A percentile compares a stretch with the other conserved stretches of the same genome.
Conservation (phyloP, 1,140 invertebrate genomes). For the Zaprionus taronus region DNA sequence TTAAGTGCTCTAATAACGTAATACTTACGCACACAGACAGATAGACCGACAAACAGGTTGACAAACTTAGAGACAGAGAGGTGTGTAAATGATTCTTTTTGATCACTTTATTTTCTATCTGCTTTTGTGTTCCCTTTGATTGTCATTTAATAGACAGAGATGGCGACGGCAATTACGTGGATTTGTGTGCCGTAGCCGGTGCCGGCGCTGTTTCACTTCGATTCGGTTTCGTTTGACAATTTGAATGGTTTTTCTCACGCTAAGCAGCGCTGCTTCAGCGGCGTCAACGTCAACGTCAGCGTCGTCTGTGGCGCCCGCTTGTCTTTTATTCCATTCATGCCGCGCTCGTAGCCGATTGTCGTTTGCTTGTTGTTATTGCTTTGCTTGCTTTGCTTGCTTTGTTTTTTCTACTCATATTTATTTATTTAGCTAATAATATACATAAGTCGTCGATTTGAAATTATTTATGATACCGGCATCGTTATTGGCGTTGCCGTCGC, state of each 20-base stretch:
- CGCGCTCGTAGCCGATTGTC: conserved; percentile 56
- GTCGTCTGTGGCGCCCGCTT: conserved; percentile 48
- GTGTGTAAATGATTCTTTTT: conserved; percentile 11
- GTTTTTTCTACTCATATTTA: conserved; percentile 62
- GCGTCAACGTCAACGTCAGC: conserved; percentile 15
- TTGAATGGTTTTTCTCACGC: conserved; percentile 80
- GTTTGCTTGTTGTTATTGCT: conserved; percentile 56
- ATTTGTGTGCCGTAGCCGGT: conserved; percentile 14
- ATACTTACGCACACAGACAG: not conserved
- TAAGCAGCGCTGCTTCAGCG: conserved; percentile 60
- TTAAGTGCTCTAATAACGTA: not conserved
- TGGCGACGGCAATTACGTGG: conserved; percentile 59
- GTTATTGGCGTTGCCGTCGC: conserved; percentile 20
- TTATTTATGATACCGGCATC: conserved; percentile 80
- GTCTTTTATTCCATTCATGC: conserved; percentile 78
- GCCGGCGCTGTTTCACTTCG: conserved; percentile 6
- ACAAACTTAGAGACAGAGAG: not conserved
- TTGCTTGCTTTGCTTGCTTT: conserved; percentile 47
- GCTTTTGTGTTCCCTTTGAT: conserved; percentile 51
- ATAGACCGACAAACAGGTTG: not conserved
- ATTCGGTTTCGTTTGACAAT: conserved; percentile 71
- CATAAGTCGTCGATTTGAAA: conserved; percentile 69
- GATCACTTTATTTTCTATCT: conserved; percentile 33
- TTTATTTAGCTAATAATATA: conserved; percentile 83
- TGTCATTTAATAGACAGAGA: conserved; percentile 68